Percentiles rank a stretch among this genome's conserved stretches.
These are phyloP conservation scores for Pelosia muscerda DNA, from an alignment of 2,888 invertebrate genomes.

Conservation along the genomic window DNA sequence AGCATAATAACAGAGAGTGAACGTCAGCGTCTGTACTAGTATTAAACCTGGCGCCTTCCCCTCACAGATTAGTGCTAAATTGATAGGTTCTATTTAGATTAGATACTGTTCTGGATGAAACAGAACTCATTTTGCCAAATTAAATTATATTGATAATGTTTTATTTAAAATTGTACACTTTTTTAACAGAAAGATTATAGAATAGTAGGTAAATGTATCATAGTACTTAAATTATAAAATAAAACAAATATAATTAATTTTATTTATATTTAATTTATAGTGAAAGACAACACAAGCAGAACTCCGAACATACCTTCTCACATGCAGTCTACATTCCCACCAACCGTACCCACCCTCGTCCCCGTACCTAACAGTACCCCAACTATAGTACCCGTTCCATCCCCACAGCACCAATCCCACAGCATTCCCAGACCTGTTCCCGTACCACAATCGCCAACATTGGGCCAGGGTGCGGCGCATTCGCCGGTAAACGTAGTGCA, in stretches of 20 bases:
- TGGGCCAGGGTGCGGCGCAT: slow-evolving; percentile 29
- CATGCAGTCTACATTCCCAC: slow-evolving; percentile 67
- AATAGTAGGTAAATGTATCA: too few relatives aligned
- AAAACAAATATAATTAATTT: background rate
- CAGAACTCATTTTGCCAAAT: too few relatives aligned
- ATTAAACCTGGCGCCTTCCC: too few relatives aligned
- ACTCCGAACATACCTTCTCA: slow-evolving; percentile 62
- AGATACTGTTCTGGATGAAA: too few relatives aligned
- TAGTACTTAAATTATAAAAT: too few relatives aligned
- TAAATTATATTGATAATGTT: too few relatives aligned
- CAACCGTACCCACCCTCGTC: slow-evolving; percentile 68
- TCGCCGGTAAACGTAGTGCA: slow-evolving; percentile 65
- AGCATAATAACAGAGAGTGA: too few relatives aligned
- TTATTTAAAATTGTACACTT: too few relatives aligned
- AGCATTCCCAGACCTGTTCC: slow-evolving; percentile 32
- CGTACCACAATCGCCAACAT: slow-evolving; percentile 37
- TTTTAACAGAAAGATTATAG: too few relatives aligned
- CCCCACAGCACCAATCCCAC: slow-evolving; percentile 30
- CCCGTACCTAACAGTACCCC: slow-evolving; percentile 66
- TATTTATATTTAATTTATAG: slow-evolving; percentile 58
- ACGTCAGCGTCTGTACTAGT: too few relatives aligned
- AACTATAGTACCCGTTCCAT: slow-evolving; percentile 51
- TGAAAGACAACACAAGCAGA: slow-evolving; percentile 64
- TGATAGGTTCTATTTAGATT: too few relatives aligned
- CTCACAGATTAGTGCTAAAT: too few relatives aligned